These are phyloP conservation scores for Caenorhabditis uteleia DNA, from an alignment of 2,888 invertebrate species.

Conservation along the genomic window DNA sequence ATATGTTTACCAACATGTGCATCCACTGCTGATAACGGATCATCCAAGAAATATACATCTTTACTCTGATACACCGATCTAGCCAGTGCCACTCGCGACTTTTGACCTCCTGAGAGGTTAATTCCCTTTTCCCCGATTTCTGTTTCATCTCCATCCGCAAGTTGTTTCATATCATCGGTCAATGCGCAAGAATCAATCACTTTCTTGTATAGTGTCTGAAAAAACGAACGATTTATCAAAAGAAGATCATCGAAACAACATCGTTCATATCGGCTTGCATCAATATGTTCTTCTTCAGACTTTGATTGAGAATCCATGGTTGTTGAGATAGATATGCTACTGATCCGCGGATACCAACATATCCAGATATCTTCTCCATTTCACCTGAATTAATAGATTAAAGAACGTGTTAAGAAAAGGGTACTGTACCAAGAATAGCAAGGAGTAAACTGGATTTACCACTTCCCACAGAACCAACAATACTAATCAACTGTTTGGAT, in stretches of 20 bases:
- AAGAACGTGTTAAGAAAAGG: slow-evolving; percentile 9
- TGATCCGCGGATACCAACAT: slow-evolving; percentile 71
- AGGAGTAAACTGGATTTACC: slow-evolving; percentile 52
- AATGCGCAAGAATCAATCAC: slow-evolving; percentile 57
- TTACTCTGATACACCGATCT: slow-evolving; percentile 86
- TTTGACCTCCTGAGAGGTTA: slow-evolving; percentile 67
- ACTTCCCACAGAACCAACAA: slow-evolving; percentile 50
- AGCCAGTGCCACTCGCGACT: slow-evolving; percentile 83
- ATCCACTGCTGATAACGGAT: slow-evolving; percentile 93
- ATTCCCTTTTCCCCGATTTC: slow-evolving; percentile 69
- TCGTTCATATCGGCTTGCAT: slow-evolving; percentile 37
- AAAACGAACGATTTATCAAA: neutral
- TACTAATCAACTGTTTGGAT: slow-evolving; percentile 36
- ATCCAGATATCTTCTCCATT: slow-evolving; percentile 71
- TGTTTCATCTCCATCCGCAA: slow-evolving; percentile 62
- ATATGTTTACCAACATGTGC: slow-evolving; percentile 94
- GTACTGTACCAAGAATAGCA: slow-evolving; percentile 40
- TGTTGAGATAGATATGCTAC: slow-evolving; percentile 90
- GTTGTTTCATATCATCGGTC: slow-evolving; percentile 55
- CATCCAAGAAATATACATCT: slow-evolving; percentile 90
- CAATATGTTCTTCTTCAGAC: slow-evolving; percentile 85
- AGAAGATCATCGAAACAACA: slow-evolving; percentile 1
- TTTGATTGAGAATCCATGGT: slow-evolving; percentile 96
- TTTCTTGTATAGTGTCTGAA: slow-evolving; percentile 31
- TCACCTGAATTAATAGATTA: slow-evolving; percentile 73